Percentiles rank a stretch among this genome's conserved stretches.
These are phyloP conservation scores for Apodemus agrarius DNA, from an alignment of 2,797 vertebrate genomes.

Conservation along the genomic window DNA sequence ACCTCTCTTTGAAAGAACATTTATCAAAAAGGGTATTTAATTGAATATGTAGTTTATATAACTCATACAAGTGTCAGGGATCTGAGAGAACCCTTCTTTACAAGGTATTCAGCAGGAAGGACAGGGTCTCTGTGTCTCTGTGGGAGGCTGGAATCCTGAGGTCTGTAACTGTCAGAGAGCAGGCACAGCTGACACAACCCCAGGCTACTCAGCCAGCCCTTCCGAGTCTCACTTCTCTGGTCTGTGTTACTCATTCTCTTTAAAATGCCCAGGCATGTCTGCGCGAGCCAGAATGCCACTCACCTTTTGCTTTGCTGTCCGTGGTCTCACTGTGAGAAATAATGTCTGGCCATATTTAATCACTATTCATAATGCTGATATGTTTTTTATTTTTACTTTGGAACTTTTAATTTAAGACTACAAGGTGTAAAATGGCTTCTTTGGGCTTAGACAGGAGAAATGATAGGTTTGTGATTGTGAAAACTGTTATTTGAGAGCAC, in stretches of 20 bases:
- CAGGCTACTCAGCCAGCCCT: neutral
- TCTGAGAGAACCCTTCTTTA: neutral
- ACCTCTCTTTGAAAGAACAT: neutral
- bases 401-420: slow-evolving; percentile 24
- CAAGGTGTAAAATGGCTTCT: slow-evolving; percentile 46
- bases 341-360: slow-evolving; percentile 22
- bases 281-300: neutral
- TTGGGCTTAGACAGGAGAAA: slow-evolving; percentile 49
- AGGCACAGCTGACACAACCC: neutral
- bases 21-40: neutral
- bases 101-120: neutral
- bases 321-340: neutral
- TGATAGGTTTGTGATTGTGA: slow-evolving; percentile 16
- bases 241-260: neutral
- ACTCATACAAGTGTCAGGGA: neutral
- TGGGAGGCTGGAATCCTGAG: neutral
- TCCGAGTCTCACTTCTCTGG: neutral
- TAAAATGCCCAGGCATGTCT: neutral
- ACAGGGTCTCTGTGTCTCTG: neutral
- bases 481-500: slow-evolving; percentile 17
- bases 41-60: neutral
- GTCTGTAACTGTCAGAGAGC: neutral
- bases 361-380: slow-evolving; percentile 24
- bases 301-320: neutral
- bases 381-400: slow-evolving; percentile 38